Evolutionary conservation across 2,797 vertebrate species (phyloP).

Genomic region (Cirrhinus molitorella): DNA sequence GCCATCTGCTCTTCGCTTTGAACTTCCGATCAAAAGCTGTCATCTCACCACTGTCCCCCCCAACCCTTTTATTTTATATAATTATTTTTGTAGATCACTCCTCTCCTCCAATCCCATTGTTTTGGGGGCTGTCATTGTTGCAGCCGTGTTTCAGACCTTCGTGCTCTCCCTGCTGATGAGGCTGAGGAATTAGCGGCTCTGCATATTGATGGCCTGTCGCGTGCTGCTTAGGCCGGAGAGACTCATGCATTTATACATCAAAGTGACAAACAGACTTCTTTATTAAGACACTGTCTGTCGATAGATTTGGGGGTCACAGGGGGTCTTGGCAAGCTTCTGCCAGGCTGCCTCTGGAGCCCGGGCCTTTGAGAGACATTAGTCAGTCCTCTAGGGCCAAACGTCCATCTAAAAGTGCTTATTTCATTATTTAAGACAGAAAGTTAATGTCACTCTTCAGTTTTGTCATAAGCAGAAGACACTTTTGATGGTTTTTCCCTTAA

Average conservation of each 20-base stretch:
- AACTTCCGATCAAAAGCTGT: constrained; percentile 83
- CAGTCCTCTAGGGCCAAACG: constrained; percentile 27
- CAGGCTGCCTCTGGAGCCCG: constrained; percentile 36
- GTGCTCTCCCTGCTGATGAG: constrained; percentile 61
- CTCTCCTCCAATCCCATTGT: constrained; percentile 36
- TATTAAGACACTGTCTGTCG: constrained; percentile 67
- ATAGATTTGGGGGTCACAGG: constrained; percentile 53
- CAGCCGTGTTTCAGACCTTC: constrained; percentile 44
- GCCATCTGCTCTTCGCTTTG: constrained; percentile 84
- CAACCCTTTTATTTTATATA: constrained; percentile 41
- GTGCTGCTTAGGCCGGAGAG: constrained; percentile 55
- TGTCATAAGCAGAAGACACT: constrained; percentile 32
- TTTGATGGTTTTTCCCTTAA: constrained; percentile 36
- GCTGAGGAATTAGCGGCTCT: constrained; percentile 67
- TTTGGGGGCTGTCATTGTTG: constrained; percentile 55
- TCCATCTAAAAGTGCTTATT: constrained; percentile 27
- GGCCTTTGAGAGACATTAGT: constrained; percentile 34
- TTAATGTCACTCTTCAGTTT: constrained; percentile 53
- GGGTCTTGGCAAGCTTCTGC: constrained; percentile 47
- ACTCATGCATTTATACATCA: constrained; percentile 76
- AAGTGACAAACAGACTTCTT: constrained; percentile 68
- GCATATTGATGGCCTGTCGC: constrained; percentile 70
- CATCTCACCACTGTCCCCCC: constrained; percentile 61
- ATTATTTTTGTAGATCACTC: constrained; percentile 53
- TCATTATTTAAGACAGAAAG: constrained; percentile 56